These are phyloP conservation scores for Panonychus citri DNA, from an alignment of 1,140 invertebrate species.

Conservation along the genomic window DNA sequence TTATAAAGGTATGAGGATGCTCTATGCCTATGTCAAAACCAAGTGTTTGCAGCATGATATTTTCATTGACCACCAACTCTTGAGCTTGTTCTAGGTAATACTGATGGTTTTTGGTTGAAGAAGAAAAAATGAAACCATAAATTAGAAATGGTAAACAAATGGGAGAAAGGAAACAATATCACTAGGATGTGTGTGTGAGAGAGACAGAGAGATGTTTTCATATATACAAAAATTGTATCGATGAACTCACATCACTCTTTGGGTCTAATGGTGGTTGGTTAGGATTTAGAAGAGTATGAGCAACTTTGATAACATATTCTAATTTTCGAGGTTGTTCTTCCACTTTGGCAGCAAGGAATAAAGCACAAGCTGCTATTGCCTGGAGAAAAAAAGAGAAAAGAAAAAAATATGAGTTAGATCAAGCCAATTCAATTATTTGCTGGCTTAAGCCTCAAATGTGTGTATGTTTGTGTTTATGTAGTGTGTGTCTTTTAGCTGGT, in stretches of 20 bases:
- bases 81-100: constrained; percentile 48
- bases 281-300: constrained; percentile 48
- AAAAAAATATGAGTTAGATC: background rate
- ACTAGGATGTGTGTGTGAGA: too few species aligned
- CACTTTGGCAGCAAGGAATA: constrained; percentile 91
- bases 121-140: too few species aligned
- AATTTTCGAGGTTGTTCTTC: constrained; percentile 88
- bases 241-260: constrained; percentile 38
- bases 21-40: constrained; percentile 91
- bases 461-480: too few species aligned
- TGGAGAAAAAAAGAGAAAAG: constrained; percentile 14
- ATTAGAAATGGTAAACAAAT: too few species aligned
- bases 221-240: background rate
- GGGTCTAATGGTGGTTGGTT: constrained; percentile 32
- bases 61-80: constrained; percentile 84
- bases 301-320: constrained; percentile 79
- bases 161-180: too few species aligned
- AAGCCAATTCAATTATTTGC: background rate
- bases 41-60: constrained; percentile 77
- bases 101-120: too few species aligned
- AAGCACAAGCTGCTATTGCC: constrained; percentile 44
- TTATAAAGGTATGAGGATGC: constrained; percentile 88
- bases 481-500: too few species aligned
- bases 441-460: too few species aligned
- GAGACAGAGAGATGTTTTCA: background rate